A percentile compares a stretch with the other conserved stretches of the same genome.
Evolutionary conservation across 2,113 vertebrate genomes (phyloP).

Genomic region (Sigmodon hispidus): DNA sequence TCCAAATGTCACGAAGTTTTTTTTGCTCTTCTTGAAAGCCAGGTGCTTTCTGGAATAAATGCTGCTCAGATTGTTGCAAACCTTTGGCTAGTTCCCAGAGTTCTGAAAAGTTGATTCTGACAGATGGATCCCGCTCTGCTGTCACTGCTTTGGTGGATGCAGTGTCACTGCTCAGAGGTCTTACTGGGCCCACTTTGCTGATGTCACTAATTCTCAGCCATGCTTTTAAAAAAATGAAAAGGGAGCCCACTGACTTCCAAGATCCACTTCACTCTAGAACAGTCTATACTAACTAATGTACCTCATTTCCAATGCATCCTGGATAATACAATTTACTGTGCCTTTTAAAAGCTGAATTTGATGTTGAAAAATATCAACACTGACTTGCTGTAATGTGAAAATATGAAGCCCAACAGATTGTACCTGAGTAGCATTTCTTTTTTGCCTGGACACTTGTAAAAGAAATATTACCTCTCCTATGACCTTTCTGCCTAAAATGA

Average conservation of each 20-base stretch:
- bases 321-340: neutral
- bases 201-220: neutral
- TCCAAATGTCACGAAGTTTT: neutral
- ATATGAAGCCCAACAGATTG: neutral
- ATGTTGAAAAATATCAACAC: slow-evolving; percentile 30
- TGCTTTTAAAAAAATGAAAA: slow-evolving; percentile 19
- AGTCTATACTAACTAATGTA: neutral
- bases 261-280: neutral
- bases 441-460: neutral
- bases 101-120: neutral
- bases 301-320: neutral
- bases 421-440: neutral
- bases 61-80: neutral
- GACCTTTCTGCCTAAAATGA: slow-evolving; percentile 35
- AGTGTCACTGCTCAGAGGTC: neutral
- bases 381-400: neutral
- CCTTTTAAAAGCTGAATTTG: neutral
- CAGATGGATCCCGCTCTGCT: neutral
- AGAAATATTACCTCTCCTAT: neutral
- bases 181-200: neutral
- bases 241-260: slow-evolving; percentile 1
- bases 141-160: neutral
- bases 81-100: slow-evolving; percentile 18
- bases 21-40: neutral
- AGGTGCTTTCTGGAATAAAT: neutral